Base-by-base conservation (phyloP, 1,140 invertebrate species). In the Drosophila repletoides region DNA sequence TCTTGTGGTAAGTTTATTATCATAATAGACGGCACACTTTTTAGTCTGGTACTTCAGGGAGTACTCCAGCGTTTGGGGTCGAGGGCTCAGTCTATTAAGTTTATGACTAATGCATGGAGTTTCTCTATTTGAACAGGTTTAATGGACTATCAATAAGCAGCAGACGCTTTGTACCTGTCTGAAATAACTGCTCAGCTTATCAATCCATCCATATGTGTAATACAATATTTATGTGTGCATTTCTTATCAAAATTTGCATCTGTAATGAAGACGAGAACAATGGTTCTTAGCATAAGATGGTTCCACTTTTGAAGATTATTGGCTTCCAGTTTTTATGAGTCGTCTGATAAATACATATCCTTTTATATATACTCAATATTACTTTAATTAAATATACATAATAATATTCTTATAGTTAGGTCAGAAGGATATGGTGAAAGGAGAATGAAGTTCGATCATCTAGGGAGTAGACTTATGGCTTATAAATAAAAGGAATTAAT, bases 1-100 rank as follows among this genome's bases (percentile, higher is more conserved):
- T 17, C 36, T 76, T 83, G 79, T 69, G 64, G 77, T 75, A 83
- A 83, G 73, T 84, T 73, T 83, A 83, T 83, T 83, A 83, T 83
- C 71, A 83, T 83, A 83, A 83, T 83, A 76, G 77, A 52, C 67
- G 65, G 73, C 70, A 83, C 69, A 70, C 77, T 76, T 59, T 56
- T 48, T 26, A 34, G 58, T n/a, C 31, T 59, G 67, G 38, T 63
- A 69, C 59, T 71, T 74, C 53, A 43, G 63, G 76, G 72, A 72
- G 56, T 76, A 34, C 4, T 17, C 17, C 1, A 26, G n/a, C 26
- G 15, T 14, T 5, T 4, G 10, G 24, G 31, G 3, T 19, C 4
- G 10, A 10, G 31, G 51, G 40, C 24, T 15, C 36, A 75, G 61
- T 80, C 76, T 76, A 76, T 83, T 83, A 71, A 58, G 38, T 74